These are phyloP conservation scores for Lithophane ornitopus DNA, from an alignment of 2,888 invertebrate genomes.

Conservation along the genomic window DNA sequence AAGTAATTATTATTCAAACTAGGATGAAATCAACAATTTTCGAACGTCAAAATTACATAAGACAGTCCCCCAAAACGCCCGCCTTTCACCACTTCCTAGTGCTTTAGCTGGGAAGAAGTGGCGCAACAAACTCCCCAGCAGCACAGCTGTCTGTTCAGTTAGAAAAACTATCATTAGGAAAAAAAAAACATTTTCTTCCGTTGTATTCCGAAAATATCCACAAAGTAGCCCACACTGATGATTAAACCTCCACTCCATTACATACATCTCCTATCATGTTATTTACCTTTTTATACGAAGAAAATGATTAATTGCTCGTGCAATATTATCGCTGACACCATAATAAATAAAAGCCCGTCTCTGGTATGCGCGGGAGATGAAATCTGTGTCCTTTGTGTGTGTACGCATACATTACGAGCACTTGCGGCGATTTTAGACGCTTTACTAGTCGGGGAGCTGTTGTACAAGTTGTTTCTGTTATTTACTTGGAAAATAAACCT, in stretches of 20 bases:
- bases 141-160: background rate
- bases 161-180: background rate
- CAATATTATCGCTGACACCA: background rate
- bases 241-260: background rate
- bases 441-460: slow-evolving; percentile 45
- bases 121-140: background rate
- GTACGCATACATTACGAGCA: slow-evolving; percentile 43
- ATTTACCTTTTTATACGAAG: background rate
- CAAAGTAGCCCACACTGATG: background rate
- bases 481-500: background rate
- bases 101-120: no score
- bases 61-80: no score
- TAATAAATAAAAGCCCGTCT: slow-evolving; percentile 41
- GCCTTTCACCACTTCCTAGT: no score
- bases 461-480: no score
- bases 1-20: no score
- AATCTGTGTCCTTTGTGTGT: slow-evolving; percentile 54
- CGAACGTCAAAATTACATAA: no score
- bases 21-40: no score
- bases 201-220: background rate
- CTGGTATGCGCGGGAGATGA: slow-evolving; percentile 53
- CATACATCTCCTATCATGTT: background rate
- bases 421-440: slow-evolving; percentile 39
- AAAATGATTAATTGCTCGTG: background rate
- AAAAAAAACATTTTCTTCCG: background rate